Evolutionary conservation across 2,797 vertebrate species (phyloP).

Genomic region (Chiloscyllium punctatum): DNA sequence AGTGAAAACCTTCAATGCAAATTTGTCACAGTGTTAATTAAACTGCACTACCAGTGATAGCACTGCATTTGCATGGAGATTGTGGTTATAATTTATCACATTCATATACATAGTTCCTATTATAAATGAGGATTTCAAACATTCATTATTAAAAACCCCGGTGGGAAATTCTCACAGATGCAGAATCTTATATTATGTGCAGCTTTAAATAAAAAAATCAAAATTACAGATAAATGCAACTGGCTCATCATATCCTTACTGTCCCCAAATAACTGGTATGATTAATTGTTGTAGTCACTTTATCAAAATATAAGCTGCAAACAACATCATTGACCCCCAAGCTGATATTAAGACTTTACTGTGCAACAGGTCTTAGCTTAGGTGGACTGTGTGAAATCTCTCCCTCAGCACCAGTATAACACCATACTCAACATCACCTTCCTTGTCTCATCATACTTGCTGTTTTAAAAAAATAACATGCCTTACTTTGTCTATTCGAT

Average conservation of each 20-base stretch:
- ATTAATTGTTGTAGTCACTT: background rate
- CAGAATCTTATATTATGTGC: background rate
- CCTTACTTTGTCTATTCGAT: constrained; percentile 91
- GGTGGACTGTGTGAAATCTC: no score
- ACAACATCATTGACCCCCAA: background rate
- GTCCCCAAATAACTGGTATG: background rate
- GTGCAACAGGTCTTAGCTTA: background rate
- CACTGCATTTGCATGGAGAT: background rate
- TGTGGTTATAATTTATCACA: background rate
- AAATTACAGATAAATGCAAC: background rate
- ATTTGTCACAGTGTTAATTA: background rate
- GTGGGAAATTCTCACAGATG: background rate
- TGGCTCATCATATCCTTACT: background rate
- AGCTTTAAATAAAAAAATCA: background rate
- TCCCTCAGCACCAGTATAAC: background rate
- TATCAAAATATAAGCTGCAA: background rate
- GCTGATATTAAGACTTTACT: background rate
- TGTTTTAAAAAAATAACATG: background rate
- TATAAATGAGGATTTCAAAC: background rate
- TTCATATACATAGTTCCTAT: background rate
- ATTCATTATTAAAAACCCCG: background rate
- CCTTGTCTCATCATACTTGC: background rate
- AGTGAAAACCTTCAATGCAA: background rate
- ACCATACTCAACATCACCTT: background rate
- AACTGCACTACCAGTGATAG: background rate